Evolutionary conservation across 2,888 invertebrate species (phyloP), one percentile per base, ranked within the genome.

Genomic region (Meiosimyza decipiens): DNA sequence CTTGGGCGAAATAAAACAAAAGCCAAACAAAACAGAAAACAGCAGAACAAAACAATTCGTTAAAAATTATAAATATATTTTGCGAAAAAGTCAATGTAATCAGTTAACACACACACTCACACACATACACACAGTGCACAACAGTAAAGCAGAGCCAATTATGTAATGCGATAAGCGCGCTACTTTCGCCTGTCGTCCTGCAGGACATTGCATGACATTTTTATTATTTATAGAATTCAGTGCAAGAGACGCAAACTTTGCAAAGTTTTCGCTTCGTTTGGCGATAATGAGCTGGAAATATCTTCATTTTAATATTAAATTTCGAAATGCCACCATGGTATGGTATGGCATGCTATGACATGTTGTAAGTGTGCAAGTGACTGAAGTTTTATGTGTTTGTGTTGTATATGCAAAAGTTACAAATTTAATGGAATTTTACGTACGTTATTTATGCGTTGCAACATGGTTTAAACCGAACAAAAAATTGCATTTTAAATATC

Each of bases 171-270:
- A 70, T 70, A 70, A 70, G 11, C 40, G 40, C 9, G 40, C 40
- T 9, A 40, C 40, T 40, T 40, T 40, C 40, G 40, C 6, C 18
- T 55, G 55, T 28, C 22, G 57, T 40, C 40, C 57, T 49, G 57
- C 67, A 67, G 67, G 40, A 47, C 33, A 57, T 12, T 55, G 67
- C 55, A 18, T 40, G 40, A 40, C 40, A 40, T 40, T 40, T 67
- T 62, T 63, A 70, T 70, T 70, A 70, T 70, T 70, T 70, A 70
- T 70, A 63, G 70, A 70, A 70, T 63, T 40, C 47, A 52, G 63
- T 47, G 68, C 62, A 62, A 63, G 54, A 47, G 22, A 9, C 63
- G 62, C 67, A 52, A 47, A 52, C 63, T 70, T 70, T 16, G 70
- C 70, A 70, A 70, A 70, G 63, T 63, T 70, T 70, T 40, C 70